Percentiles rank a stretch among this genome's conserved stretches.
phyloP scores from a whole-genome alignment of 2,113 vertebrate species.

The Oxyruncus cristatus region DNA sequence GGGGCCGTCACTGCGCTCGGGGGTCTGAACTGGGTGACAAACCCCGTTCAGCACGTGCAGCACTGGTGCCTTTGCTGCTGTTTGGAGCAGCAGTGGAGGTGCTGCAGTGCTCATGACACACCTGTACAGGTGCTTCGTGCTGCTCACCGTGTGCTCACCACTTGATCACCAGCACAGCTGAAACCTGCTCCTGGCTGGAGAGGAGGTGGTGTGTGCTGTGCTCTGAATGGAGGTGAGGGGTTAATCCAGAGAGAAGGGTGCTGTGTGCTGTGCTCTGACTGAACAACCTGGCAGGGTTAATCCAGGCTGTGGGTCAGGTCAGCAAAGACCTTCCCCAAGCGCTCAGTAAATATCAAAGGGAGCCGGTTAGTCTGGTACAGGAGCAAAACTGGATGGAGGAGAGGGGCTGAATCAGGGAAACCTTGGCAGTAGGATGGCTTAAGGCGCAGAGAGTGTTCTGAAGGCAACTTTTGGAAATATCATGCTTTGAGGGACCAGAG shows the following conservation, averaged over 20 bases:
- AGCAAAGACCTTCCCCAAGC: not conserved
- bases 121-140: rapidly evolving
- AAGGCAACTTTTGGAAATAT: not conserved
- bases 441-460: not conserved
- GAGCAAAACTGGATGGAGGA: not conserved
- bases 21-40: not conserved
- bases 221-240: not conserved
- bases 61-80: rapidly evolving
- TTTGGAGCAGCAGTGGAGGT: not conserved
- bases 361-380: not conserved
- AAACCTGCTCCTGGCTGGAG: not conserved
- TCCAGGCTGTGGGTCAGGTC: not conserved
- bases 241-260: not conserved
- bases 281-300: not conserved
- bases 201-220: not conserved
- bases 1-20: rapidly evolving
- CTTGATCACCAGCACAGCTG: rapidly evolving
- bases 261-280: not conserved
- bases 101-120: not conserved
- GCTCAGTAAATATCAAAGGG: not conserved
- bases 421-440: not conserved
- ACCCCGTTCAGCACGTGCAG: rapidly evolving
- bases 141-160: not conserved
- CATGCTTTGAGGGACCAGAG: not conserved
- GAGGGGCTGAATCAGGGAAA: not conserved